These are phyloP conservation scores for Sebastiscus albofasciatus DNA, from an alignment of 2,797 vertebrate species.

Conservation along the genomic window DNA sequence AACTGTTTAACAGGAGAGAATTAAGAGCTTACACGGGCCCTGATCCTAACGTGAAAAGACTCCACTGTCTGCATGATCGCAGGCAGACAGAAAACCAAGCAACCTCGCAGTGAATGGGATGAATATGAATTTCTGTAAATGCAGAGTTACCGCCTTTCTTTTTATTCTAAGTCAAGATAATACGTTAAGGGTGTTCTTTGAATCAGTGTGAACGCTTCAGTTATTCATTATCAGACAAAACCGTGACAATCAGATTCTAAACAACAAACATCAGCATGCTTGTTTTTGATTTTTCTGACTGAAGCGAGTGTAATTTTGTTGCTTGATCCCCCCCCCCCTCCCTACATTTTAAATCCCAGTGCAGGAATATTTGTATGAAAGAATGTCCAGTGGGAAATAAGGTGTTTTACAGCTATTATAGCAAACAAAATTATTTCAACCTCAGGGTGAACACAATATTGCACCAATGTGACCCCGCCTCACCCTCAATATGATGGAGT, in stretches of 20 bases:
- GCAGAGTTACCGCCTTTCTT: conserved; percentile 17
- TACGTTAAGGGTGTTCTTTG: background rate
- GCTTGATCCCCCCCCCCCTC: background rate
- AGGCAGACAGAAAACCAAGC: conserved; percentile 63
- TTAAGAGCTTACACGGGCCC: conserved; percentile 79
- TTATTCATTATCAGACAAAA: conserved; percentile 9
- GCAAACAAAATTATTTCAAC: conserved; percentile 85
- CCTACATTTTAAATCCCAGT: conserved; percentile 70
- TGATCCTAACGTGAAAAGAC: conserved; percentile 77
- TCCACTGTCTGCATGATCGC: conserved; percentile 68
- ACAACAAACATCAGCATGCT: conserved; percentile 4
- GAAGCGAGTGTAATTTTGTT: conserved; percentile 45
- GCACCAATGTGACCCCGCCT: conserved; percentile 76
- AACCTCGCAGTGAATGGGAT: conserved; percentile 48
- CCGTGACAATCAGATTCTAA: conserved; percentile 6
- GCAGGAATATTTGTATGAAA: conserved; percentile 78
- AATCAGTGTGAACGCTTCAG: background rate
- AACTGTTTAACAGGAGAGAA: conserved; percentile 79
- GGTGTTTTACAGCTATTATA: conserved; percentile 83
- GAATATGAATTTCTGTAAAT: conserved; percentile 52
- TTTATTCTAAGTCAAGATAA: conserved; percentile 9
- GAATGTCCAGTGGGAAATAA: conserved; percentile 83
- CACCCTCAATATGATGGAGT: conserved; percentile 76
- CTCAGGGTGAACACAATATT: conserved; percentile 82
- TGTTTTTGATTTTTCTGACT: conserved; percentile 29